phyloP scores from a whole-genome alignment of 2,888 invertebrate species.

The Diabrotica balteata region DNA sequence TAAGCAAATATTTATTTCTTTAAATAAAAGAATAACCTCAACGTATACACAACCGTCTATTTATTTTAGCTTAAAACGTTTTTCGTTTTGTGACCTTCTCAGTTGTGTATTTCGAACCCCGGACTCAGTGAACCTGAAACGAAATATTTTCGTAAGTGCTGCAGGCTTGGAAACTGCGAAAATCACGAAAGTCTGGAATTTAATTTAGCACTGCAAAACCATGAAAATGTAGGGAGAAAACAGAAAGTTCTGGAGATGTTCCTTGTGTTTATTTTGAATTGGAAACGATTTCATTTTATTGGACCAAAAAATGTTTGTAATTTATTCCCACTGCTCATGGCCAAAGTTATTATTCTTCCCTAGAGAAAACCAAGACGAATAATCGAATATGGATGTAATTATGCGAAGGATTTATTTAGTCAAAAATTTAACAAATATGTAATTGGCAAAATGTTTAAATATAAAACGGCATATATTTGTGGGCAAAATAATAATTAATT shows the following conservation, averaged over 20 bases:
- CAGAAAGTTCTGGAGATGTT: constrained; percentile 12
- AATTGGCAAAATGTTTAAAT: no score
- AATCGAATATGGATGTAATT: no score
- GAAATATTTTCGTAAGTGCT: constrained; percentile 11
- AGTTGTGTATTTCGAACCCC: not conserved
- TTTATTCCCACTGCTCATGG: not conserved
- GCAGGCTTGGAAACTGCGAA: constrained; percentile 8
- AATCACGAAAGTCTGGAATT: constrained; percentile 16
- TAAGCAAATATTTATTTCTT: no score
- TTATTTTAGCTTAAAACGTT: not conserved
- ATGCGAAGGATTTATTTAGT: no score
- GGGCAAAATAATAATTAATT: no score
- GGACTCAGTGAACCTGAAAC: constrained; percentile 8
- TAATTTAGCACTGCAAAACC: constrained; percentile 13
- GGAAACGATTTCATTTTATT: constrained; percentile 7
- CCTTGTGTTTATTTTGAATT: constrained; percentile 14
- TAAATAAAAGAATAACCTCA: no score
- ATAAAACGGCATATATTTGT: no score
- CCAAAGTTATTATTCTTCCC: no score
- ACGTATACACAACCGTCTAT: no score
- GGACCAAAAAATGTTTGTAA: constrained; percentile 5
- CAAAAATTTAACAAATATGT: no score
- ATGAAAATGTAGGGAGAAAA: constrained; percentile 14
- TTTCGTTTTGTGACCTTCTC: constrained; percentile 1
- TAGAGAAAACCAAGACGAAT: no score